Evolutionary conservation across 2,797 vertebrate genomes (phyloP).

Genomic region (Phalanger gymnotis): DNA sequence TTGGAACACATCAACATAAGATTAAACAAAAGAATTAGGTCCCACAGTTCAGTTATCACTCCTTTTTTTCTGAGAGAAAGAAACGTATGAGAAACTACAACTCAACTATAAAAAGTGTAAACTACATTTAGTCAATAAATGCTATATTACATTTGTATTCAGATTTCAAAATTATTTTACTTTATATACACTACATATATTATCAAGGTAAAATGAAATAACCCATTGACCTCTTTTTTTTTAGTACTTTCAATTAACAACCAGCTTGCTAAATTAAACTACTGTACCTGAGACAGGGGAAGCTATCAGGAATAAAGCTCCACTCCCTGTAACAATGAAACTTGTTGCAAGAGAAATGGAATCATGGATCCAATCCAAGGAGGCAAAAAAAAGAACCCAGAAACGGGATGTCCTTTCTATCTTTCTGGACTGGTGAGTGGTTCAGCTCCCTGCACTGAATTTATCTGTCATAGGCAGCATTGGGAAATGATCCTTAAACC

Average conservation of each 20-base stretch:
- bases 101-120: conserved; percentile 14
- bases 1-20: conserved; percentile 17
- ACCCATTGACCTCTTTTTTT: neutral
- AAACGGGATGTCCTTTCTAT: neutral
- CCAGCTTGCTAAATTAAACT: neutral
- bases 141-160: neutral
- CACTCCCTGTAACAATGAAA: neutral
- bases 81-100: neutral
- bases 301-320: neutral
- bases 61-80: neutral
- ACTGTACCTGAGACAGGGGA: neutral
- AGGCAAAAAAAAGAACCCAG: neutral
- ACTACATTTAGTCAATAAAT: neutral
- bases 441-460: neutral
- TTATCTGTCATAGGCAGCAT: neutral
- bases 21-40: neutral
- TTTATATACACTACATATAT: neutral
- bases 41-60: neutral
- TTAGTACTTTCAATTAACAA: conserved; percentile 10
- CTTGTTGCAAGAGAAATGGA: conserved; percentile 21
- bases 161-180: conserved; percentile 17
- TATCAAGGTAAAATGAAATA: conserved; percentile 16
- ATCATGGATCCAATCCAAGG: neutral
- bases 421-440: neutral
- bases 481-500: neutral